Base-by-base conservation (phyloP, 1,140 invertebrate species). In the Orchesella cincta region DNA sequence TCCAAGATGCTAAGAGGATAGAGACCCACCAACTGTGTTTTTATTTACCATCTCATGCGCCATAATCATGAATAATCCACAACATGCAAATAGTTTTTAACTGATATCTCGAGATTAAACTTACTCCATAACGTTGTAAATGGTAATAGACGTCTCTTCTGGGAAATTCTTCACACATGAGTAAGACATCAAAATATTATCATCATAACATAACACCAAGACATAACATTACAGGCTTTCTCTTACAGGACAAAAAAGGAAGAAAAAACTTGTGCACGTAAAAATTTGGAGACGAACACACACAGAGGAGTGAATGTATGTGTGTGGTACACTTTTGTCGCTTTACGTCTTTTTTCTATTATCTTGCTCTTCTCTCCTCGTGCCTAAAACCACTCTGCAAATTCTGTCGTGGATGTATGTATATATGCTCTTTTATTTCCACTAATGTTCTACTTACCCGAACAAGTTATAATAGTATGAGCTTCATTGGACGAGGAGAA, bases 21-120 rank as follows among this genome's bases (percentile, higher is more conserved):
- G n/a, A n/a, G n/a, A n/a, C n/a, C n/a, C n/a, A n/a, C n/a, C n/a
- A n/a, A n/a, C n/a, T n/a, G n/a, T n/a, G 3, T 57, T 57, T 57
- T 57, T 26, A 26, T 57, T 14, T 57, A 57, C 23, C 52, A 57
- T 57, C 39, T 46, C 18, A 46, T 46, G 5, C 18, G 39, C 39
- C 52, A 57, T 57, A 57, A 57, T 57, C 52, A 26, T n/a, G 52
- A 57, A 57, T 57, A 57, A 57, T 57, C 52, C 23, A 57, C 52
- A 57, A n/a, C 52, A 57, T 57, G 52, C 52, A 14, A n/a, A 26
- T 57, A n/a, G 14, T 57, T 26, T 57, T 57, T 57, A 57, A 57
- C 52, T 57, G 52, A 57, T 57, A 57, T n/a, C 23, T 14, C 23
- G 52, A 57, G 52, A 57, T 57, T 57, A 57, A 57, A 57, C 14